Conservation (phyloP, 1,140 invertebrate species). For the Marisa cornuarietis region DNA sequence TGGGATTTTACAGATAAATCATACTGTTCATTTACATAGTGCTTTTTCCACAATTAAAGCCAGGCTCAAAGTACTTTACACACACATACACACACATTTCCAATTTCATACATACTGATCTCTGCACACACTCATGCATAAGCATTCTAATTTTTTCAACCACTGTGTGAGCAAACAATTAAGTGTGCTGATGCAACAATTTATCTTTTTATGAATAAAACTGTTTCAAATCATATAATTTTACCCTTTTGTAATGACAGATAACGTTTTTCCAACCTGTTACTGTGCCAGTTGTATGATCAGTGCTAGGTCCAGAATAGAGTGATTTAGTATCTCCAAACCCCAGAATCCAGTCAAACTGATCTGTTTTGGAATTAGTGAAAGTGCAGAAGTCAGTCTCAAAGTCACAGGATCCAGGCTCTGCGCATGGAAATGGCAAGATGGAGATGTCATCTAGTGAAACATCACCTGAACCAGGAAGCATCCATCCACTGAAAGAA, state of each 20-base stretch:
- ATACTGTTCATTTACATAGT: too few species aligned
- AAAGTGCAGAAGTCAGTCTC: slow-evolving; percentile 37
- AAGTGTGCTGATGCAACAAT: too few species aligned
- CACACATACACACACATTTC: neutral
- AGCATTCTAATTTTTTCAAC: neutral
- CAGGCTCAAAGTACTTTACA: neutral
- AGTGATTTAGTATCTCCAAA: slow-evolving; percentile 42
- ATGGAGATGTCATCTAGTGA: slow-evolving; percentile 42
- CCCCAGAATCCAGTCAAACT: slow-evolving; percentile 42
- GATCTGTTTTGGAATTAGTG: slow-evolving; percentile 17
- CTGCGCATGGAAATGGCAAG: slow-evolving; percentile 35
- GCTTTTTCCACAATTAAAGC: neutral
- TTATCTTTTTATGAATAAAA: too few species aligned
- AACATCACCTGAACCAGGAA: slow-evolving; percentile 26
- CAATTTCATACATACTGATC: neutral
- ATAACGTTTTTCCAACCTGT: slow-evolving; percentile 29
- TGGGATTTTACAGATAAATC: too few species aligned
- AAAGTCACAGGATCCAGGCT: slow-evolving; percentile 55
- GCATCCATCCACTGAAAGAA: slow-evolving; percentile 31
- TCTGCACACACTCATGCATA: neutral
- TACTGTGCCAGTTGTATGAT: slow-evolving; percentile 52
- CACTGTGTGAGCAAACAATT: too few species aligned
- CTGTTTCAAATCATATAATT: neutral
- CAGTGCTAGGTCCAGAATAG: slow-evolving; percentile 47
- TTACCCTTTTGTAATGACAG: neutral